Percentiles rank a stretch among this genome's conserved stretches.
These are phyloP conservation scores for Phengaris alcon DNA, from an alignment of 2,888 invertebrate species.

Conservation along the genomic window DNA sequence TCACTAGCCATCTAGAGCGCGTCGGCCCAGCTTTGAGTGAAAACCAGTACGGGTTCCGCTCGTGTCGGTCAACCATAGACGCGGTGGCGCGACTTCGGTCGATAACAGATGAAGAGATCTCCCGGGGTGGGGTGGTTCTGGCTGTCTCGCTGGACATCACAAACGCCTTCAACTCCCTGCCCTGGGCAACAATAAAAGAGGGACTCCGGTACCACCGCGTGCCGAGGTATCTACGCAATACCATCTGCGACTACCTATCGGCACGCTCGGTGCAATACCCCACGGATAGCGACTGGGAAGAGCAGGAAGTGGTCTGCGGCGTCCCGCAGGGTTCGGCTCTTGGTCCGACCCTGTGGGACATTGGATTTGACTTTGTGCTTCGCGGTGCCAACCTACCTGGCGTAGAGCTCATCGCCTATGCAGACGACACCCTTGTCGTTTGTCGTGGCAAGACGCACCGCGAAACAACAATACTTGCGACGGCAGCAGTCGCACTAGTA, in stretches of 20 bases:
- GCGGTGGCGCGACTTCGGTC: too few species aligned
- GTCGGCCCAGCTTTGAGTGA: too few species aligned
- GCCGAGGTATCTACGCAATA: background rate
- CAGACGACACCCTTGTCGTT: background rate
- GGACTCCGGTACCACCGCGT: background rate
- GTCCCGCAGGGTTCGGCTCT: conserved; percentile 5
- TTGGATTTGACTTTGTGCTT: background rate
- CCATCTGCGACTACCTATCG: background rate
- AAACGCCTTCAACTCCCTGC: background rate
- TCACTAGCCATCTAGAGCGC: too few species aligned
- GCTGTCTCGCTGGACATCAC: too few species aligned
- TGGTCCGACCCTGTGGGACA: conserved; percentile 1
- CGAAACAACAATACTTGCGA: conserved; percentile 27
- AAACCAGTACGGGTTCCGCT: too few species aligned
- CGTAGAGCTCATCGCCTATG: too few species aligned
- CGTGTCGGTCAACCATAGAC: too few species aligned
- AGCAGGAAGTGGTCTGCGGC: background rate
- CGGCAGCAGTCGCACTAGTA: conserved; percentile 26
- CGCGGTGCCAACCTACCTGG: too few species aligned
- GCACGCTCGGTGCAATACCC: background rate
- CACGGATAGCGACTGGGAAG: background rate
- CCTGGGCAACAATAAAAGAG: background rate
- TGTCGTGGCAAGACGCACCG: background rate
- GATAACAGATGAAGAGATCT: too few species aligned
- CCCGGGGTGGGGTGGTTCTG: too few species aligned